Conservation (phyloP, 1,140 invertebrate genomes). For the Venturia canescens region DNA sequence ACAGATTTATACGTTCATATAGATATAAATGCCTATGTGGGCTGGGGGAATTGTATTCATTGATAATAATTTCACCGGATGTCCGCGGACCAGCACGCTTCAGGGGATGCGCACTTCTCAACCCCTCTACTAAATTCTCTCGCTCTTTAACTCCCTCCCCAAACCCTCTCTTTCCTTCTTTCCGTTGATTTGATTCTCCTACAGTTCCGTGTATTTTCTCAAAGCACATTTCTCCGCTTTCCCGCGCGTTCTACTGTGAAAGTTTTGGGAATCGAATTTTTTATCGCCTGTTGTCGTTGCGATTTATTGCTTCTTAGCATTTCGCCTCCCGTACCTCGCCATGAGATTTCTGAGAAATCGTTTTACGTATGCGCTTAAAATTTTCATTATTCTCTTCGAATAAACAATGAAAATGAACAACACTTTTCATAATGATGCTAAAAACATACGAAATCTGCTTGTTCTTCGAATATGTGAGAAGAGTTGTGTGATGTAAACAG, state of each 20-base stretch:
- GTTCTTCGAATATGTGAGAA: no score
- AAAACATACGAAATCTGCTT: no score
- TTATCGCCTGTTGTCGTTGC: conserved; percentile 60
- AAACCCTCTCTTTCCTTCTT: background rate
- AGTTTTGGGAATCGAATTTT: conserved; percentile 60
- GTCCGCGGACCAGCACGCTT: conserved; percentile 40
- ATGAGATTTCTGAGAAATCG: background rate
- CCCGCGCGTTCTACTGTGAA: conserved; percentile 45
- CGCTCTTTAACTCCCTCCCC: background rate
- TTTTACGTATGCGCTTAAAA: no score
- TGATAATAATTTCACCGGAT: conserved; percentile 66
- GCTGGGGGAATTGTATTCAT: conserved; percentile 58
- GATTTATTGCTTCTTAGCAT: background rate
- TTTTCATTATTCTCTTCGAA: background rate
- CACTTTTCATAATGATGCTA: no score
- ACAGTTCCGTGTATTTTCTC: background rate
- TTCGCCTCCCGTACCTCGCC: background rate
- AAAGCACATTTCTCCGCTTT: background rate
- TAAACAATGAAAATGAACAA: no score
- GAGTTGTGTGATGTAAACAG: no score
- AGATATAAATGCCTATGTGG: background rate
- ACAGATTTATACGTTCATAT: background rate
- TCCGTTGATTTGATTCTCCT: background rate
- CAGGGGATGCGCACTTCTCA: conserved; percentile 44
- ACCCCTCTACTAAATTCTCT: background rate